A percentile compares a stretch with the other conserved stretches of the same genome.
These are phyloP conservation scores for Drosophila albomicans DNA, from an alignment of 1,140 invertebrate species.

Conservation along the genomic window DNA sequence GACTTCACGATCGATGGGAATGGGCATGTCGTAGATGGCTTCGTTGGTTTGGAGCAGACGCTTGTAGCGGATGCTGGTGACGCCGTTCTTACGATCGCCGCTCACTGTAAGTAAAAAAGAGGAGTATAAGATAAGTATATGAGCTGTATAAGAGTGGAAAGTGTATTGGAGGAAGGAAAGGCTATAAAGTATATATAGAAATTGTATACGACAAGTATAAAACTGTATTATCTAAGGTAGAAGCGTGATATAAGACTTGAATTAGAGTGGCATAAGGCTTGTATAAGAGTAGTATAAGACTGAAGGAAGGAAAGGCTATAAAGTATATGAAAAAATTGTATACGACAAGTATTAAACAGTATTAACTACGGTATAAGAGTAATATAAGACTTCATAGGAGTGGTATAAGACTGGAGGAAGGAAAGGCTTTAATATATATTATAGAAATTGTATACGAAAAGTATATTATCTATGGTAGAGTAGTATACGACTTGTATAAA, in stretches of 20 bases:
- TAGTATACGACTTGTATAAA: neutral
- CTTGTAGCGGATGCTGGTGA: constrained; percentile 92
- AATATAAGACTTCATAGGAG: neutral
- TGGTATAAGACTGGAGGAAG: neutral
- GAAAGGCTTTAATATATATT: too few species aligned
- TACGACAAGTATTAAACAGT: too few species aligned
- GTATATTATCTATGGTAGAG: too few species aligned
- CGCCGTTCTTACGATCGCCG: constrained; percentile 91
- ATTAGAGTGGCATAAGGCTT: neutral
- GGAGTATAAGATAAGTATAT: neutral
- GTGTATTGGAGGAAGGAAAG: too few species aligned
- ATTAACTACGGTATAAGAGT: neutral
- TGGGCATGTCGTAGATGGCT: constrained; percentile 88
- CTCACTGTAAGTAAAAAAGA: constrained; percentile 85
- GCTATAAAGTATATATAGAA: too few species aligned
- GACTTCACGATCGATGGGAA: constrained; percentile 88
- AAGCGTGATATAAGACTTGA: neutral
- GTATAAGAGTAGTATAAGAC: neutral
- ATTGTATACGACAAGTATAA: too few species aligned
- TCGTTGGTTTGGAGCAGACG: constrained; percentile 92
- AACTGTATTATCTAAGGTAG: too few species aligned
- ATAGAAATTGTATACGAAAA: too few species aligned
- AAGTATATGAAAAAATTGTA: too few species aligned
- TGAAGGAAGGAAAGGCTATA: too few species aligned
- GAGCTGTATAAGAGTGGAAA: neutral